Evolutionary conservation across 2,113 vertebrate species (phyloP), one percentile per base, ranked within the genome.

Genomic region (Lipophrys pholis): DNA sequence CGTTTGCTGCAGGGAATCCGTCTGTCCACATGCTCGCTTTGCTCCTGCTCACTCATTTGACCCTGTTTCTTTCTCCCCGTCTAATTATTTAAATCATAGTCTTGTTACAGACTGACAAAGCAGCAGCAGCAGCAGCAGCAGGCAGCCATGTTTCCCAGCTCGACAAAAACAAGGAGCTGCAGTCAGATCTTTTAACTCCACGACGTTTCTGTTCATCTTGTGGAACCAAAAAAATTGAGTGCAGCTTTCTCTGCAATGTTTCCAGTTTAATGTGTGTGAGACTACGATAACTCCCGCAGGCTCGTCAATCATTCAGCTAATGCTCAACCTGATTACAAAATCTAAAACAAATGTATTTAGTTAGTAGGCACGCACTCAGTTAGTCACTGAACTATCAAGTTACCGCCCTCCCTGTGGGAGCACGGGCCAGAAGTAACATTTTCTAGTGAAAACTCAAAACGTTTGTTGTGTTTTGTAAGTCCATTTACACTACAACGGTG

Each of bases 21-120:
- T 63, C 65, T 76, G 45, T 52, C 35, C 66, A 9, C 55, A 21
- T 43, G 69, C 53, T 30, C 16, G 55, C 49, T 77, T 62, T 35
- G 41, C 69, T 68, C 61, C 53, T 76, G 65, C 56, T 73, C 63
- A 53, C 69, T 69, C 81, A 71, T 80, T 69, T 39, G 11, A 17
- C 63, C 16, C 53, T 30, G 15, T 73, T 63, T 48, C 38, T 16
- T 14, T 30, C 21, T 30, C 21, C 21, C 21, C 69, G 83, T 77
- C 72, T 81, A 56, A 62, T 87, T 83, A 73, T 86, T 77, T 48
- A 67, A 83, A 87, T 78, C 59, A 46, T 8, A 50, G 52, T 82
- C 64, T 52, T 51, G 39, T 69, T 42, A 14, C 58, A 42, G 48
- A 0, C 8, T 17, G 65, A 62, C 43, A 71, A 76, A 79, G 74